phyloP scores from a whole-genome alignment of 2,113 vertebrate species.

The Chaetodon auriga region DNA sequence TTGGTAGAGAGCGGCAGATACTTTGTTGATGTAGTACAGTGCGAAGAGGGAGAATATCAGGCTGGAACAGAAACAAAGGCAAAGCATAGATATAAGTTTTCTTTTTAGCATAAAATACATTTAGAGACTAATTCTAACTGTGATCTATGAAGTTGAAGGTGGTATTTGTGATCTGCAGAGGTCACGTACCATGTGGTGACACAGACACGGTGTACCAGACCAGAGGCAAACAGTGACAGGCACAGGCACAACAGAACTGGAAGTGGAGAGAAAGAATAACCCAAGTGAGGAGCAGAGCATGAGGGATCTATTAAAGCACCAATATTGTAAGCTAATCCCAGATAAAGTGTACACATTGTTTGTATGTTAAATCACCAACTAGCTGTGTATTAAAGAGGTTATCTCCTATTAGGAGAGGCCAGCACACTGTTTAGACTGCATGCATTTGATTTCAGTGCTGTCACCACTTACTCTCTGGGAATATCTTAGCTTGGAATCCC shows the following conservation, averaged over 20 bases:
- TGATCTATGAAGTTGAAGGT: neutral
- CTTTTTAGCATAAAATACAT: fast-evolving
- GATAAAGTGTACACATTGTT: neutral
- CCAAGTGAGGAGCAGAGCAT: constrained; percentile 1
- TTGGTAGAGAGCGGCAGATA: constrained; percentile 95
- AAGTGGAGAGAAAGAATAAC: constrained; percentile 5
- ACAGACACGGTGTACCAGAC: constrained; percentile 95
- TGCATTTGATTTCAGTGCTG: neutral
- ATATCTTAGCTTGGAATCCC: constrained; percentile 98
- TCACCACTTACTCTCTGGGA: constrained; percentile 92
- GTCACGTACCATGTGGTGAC: constrained; percentile 94
- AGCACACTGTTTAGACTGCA: neutral
- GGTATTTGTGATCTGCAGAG: neutral
- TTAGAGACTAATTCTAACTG: neutral
- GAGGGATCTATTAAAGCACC: neutral
- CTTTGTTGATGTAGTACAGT: constrained; percentile 97
- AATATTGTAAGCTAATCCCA: neutral
- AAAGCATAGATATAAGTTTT: neutral
- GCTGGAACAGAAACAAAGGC: constrained; percentile 75
- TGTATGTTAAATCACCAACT: neutral
- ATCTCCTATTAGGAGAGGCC: neutral
- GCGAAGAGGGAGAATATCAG: constrained; percentile 95
- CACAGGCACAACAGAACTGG: constrained; percentile 91
- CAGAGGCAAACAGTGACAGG: constrained; percentile 93
- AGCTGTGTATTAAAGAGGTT: neutral